Evolutionary conservation across 2,797 vertebrate genomes (phyloP).

Genomic region (Acanthornis magna): DNA sequence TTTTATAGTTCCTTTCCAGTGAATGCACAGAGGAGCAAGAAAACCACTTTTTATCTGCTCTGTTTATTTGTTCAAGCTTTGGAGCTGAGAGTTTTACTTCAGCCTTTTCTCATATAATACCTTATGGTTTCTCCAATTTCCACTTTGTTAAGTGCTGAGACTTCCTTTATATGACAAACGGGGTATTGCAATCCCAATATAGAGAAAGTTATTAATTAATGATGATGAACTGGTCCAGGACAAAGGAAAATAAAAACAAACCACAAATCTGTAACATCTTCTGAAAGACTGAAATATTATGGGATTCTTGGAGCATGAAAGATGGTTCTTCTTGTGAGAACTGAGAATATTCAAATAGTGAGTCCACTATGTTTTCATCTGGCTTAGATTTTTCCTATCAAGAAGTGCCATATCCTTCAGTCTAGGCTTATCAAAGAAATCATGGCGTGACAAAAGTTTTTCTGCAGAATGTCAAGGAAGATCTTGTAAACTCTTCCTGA

Average conservation of each 20-base stretch:
- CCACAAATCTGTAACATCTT: not conserved
- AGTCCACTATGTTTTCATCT: not conserved
- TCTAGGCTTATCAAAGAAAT: not conserved
- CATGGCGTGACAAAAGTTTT: not conserved
- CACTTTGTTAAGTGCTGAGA: not conserved
- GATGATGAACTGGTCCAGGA: not conserved
- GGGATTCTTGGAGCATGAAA: not conserved
- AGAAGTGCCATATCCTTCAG: not conserved
- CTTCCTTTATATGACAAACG: not conserved
- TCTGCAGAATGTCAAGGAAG: not conserved
- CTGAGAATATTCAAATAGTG: not conserved
- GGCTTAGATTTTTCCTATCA: not conserved
- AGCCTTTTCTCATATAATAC: not conserved
- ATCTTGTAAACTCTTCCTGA: not conserved
- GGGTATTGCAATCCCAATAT: not conserved
- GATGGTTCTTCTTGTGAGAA: not conserved
- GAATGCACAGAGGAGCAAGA: constrained; percentile 16
- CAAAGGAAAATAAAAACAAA: no score
- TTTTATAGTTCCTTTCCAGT: constrained; percentile 62
- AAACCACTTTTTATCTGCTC: not conserved
- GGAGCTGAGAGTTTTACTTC: not conserved
- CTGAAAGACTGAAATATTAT: not conserved
- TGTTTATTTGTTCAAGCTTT: constrained; percentile 38
- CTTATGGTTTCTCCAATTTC: not conserved
- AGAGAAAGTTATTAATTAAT: not conserved